Evolutionary conservation across 1,140 invertebrate genomes (phyloP), one percentile per base, ranked within the genome.

Genomic region (Leptoteleia sp.): DNA sequence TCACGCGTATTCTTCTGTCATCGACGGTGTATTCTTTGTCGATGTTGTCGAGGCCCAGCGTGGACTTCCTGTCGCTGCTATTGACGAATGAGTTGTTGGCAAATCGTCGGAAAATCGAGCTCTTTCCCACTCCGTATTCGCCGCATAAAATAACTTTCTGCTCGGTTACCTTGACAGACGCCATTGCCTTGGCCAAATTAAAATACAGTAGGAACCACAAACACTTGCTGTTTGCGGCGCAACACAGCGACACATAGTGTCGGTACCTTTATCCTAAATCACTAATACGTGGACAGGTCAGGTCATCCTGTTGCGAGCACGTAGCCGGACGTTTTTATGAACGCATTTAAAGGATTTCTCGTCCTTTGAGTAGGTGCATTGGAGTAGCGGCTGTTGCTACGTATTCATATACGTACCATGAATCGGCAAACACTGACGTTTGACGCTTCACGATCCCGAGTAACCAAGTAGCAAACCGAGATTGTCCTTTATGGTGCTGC

Each of bases 121-220:
- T 96, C 90, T 98, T 98, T 17, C 97, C 97, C 4, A 98, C 97
- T 42, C 96, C 96, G 90, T 96, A 98, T 91, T 98, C 97, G 17
- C 97, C 97, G 88, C 96, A 97, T 31, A 98, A 90, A 83, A 98
- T 98, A 11, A 98, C 95, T 93, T 98, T 98, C 84, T 97, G 95
- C 82, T 95, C 95, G 6, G 96, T 96, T 76, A 94, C 92, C 90
- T 94, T 94, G 65, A 95, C 91, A 80, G 93, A 92, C 81, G 95
- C 95, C 95, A 96, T 96, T 81, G 22, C 64, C 38, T 40, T 50
- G 0, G 43, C 40, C 61, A 62, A 62, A 48, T 50, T 25, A 78
- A 62, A 45, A 45, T 61, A 61, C 29, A 54, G 54, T 65, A 59
- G 52, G 59, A 75, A 65, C 48, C 52, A 75, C 11, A 19, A 6